Evolutionary conservation across 2,888 invertebrate genomes (phyloP), one percentile per base, ranked within the genome.

Genomic region (Drosophila siamana): DNA sequence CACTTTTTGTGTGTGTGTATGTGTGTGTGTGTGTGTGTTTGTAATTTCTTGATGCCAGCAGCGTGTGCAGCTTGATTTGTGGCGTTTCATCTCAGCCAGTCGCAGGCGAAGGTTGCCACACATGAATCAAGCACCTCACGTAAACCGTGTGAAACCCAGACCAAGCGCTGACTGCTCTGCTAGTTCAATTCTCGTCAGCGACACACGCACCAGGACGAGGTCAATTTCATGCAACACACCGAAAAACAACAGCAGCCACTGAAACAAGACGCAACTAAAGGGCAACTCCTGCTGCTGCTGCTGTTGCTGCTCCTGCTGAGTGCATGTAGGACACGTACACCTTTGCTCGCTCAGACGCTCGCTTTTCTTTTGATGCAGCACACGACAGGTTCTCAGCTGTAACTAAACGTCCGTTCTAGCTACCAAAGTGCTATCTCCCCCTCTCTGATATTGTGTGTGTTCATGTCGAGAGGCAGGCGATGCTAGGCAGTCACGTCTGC

Each of bases 201-300:
- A 78, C 48, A 60, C 80, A 67, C 64, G 62, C 84, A 69, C 77
- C 71, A 67, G 86, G 80, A 88, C 66, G 75, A 86, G 83, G 80
- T 88, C 88, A 84, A 88, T 84, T 84, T 88, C 83, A 88, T 88
- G 83, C 88, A 78, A 62, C 69, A 72, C 78, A 78, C 65, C 68
- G 40, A 41, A 36, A 24, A 40, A 40, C 43, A 50, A 47, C 48
- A 61, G 46, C 40, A 65, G 44, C n/a, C n/a, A n/a, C n/a, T n/a
- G n/a, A n/a, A n/a, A n/a, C n/a, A n/a, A n/a, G n/a, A n/a, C n/a
- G n/a, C 15, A 54, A 38, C 38, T 40, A 33, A 13, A 26, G 28
- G 47, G 47, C 38, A 60, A 36, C 65, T 65, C 15, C 47, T 38
- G 36, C 43, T 63, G 83, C n/a, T n/a, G n/a, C 52, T 24, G 36